These are phyloP conservation scores for Cremastobaeus sp. DNA, from an alignment of 2,888 invertebrate species.

Conservation along the genomic window DNA sequence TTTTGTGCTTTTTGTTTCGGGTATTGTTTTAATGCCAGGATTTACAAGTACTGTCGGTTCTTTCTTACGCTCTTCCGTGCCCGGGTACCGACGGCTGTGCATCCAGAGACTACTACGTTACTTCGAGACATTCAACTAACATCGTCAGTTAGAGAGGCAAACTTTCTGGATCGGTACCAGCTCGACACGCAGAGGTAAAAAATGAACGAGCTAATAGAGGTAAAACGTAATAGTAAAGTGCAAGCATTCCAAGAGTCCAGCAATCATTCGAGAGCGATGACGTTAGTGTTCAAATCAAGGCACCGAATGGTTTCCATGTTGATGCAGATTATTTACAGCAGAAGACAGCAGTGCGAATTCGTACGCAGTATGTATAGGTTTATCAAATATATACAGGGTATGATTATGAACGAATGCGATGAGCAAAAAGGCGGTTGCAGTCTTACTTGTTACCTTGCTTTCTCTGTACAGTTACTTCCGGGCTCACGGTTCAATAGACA, in stretches of 20 bases:
- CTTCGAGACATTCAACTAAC: no score
- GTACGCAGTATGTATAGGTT: slow-evolving; percentile 64
- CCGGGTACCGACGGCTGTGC: slow-evolving; percentile 22
- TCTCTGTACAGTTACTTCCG: slow-evolving; percentile 33
- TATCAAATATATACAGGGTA: slow-evolving; percentile 69
- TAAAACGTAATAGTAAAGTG: slow-evolving; percentile 72
- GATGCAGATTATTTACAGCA: slow-evolving; percentile 78
- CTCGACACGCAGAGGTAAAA: slow-evolving; percentile 47
- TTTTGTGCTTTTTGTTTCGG: slow-evolving; percentile 45
- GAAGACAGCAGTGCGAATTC: slow-evolving; percentile 73
- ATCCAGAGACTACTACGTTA: slow-evolving; percentile 18
- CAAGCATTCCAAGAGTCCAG: slow-evolving; percentile 78
- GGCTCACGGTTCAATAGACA: slow-evolving; percentile 14
- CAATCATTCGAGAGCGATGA: slow-evolving; percentile 77
- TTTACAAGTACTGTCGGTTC: slow-evolving; percentile 35
- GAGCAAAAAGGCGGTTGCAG: slow-evolving; percentile 66
- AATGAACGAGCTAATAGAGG: slow-evolving; percentile 55
- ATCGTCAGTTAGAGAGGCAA: neutral
- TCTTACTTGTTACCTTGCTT: neutral
- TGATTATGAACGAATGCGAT: slow-evolving; percentile 76
- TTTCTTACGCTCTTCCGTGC: slow-evolving; percentile 41
- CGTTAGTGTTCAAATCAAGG: slow-evolving; percentile 76
- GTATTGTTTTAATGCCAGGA: slow-evolving; percentile 42
- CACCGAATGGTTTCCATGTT: slow-evolving; percentile 76
- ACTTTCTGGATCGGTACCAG: slow-evolving; percentile 31